Evolutionary conservation across 2,113 vertebrate species (phyloP), one percentile per base, ranked within the genome.

Genomic region (Heterotis niloticus): DNA sequence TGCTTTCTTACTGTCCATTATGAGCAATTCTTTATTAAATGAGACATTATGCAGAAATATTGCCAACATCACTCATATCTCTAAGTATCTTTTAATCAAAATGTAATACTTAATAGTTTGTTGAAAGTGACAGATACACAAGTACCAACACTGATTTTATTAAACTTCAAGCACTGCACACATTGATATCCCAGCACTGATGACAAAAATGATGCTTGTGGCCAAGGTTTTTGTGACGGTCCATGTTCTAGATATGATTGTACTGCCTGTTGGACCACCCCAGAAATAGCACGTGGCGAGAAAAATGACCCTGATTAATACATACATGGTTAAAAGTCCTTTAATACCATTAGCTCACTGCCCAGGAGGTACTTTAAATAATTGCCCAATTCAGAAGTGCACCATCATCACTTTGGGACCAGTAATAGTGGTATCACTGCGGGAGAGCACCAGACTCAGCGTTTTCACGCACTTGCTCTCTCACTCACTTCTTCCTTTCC

Each of bases 311-410:
- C 86, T 93, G 92, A 94, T 94, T 94, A 92, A 95, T 94, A 90
- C 80, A 86, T 75, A 86, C 78, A 83, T 89, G 89, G 91, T 91
- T 93, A 93, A 93, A 92, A 89, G 88, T 86, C 88, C 88, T 90
- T 90, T 91, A 93, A 93, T 88, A 89, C 91, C 88, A 92, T 94
- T 94, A 94, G 91, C 86, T 90, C 90, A 85, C 86, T 93, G 90
- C 88, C 91, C 90, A 86, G 85, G 44, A 90, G 88, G 92, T 94
- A 92, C 96, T 96, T 96, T 96, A 94, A 96, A 94, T 97, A 95
- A 98, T 97, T 98, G 94, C 90, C 88, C 95, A 91, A 92, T 90
- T 88, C 88, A 85, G 92, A 93, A 92, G 84, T 96, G 95, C 94
- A 92, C 82, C 90, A 92, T 97, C 96, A 97, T 97, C 96, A 96